phyloP scores from a whole-genome alignment of 2,888 invertebrate species.

The Diadromus collaris region DNA sequence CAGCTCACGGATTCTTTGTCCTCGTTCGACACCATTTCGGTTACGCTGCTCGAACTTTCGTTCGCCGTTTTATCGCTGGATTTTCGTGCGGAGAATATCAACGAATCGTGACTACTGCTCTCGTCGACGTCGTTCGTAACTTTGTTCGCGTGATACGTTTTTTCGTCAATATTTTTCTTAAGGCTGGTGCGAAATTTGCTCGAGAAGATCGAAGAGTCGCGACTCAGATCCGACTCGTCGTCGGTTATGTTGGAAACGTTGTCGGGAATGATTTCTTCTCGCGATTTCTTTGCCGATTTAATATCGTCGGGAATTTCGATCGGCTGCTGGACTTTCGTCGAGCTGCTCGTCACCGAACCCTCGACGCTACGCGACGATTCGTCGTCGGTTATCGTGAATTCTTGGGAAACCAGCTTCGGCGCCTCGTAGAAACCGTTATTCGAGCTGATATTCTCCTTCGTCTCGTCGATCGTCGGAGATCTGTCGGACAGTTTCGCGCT shows the following conservation, averaged over 20 bases:
- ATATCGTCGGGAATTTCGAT: conserved; percentile 21
- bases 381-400: conserved; percentile 72
- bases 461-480: background rate
- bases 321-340: background rate
- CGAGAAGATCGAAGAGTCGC: conserved; percentile 48
- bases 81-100: too few species aligned
- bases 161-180: conserved; percentile 6
- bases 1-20: conserved; percentile 3
- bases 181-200: conserved; percentile 22
- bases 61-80: background rate
- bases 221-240: conserved; percentile 66
- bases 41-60: background rate
- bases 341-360: conserved; percentile 41
- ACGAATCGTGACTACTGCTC: conserved; percentile 45
- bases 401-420: conserved; percentile 39
- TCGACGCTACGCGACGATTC: conserved; percentile 68
- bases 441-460: conserved; percentile 33
- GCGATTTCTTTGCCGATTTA: background rate
- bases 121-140: conserved; percentile 26
- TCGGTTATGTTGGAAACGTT: conserved; percentile 68
- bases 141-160: conserved; percentile 10
- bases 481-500: conserved; percentile 8
- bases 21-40: conserved; percentile 22
- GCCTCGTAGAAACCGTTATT: conserved; percentile 51
- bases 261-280: background rate